Evolutionary conservation across 2,797 vertebrate species (phyloP), one percentile per base, ranked within the genome.

Genomic region (Anguilla megastoma): DNA sequence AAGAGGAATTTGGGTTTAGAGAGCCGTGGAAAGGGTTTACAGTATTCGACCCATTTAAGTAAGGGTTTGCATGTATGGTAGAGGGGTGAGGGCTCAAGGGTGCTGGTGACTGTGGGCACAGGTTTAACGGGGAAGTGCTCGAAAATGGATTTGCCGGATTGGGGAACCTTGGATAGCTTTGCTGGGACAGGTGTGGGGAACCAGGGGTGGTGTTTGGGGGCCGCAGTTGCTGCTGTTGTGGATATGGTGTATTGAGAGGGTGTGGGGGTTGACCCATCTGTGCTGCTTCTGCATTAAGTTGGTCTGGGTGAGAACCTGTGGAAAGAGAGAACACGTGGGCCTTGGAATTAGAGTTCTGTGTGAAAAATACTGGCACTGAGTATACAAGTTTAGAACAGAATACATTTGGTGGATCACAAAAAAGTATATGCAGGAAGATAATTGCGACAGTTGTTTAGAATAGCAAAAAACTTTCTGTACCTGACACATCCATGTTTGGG

Each of bases 21-120:
- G 96, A 92, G 89, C 95, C 95, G 27, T 95, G 92, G 92, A 96
- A 97, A 91, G 95, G 92, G 89, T 93, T 96, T 89, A 96, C 90
- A 87, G 95, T 93, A 92, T 95, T 96, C 91, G 97, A 95, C 92
- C 97, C 96, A 93, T 97, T 98, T 85, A 98, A 95, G 93, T 97
- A 98, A 74, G 98, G 94, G 89, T 95, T 90, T 91, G 95, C 88
- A 87, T 97, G 97, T 82, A 98, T 93, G 66, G 96, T 93, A 80
- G 96, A 92, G 89, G 96, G 92, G 82, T 97, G 98, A 89, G 96
- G 95, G 92, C 94, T 96, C 88, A 95, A 89, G 91, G 96, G 92
- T 92, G 93, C 95, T 93, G 95, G 90, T 56, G 96, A 94, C 93
- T 96, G 97, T 82, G 93, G 89, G 91, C 97, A 97, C 91, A 97